These are phyloP conservation scores for Lycodopsis pacificus DNA, from an alignment of 2,797 vertebrate genomes.

Conservation along the genomic window DNA sequence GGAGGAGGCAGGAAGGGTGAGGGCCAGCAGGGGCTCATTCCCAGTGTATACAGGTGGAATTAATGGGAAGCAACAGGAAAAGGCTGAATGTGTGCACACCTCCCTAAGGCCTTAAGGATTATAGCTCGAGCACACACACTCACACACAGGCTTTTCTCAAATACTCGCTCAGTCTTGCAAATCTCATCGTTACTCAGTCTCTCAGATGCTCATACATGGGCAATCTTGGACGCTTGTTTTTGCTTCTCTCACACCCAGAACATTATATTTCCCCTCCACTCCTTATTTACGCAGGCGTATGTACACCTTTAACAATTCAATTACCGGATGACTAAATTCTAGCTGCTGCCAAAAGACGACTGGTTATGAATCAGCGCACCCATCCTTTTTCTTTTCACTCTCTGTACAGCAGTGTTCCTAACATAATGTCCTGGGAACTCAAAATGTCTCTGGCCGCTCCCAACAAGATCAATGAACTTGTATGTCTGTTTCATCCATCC, in stretches of 20 bases:
- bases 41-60: conserved; percentile 81
- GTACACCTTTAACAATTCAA: conserved; percentile 41
- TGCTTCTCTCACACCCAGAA: conserved; percentile 32
- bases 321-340: conserved; percentile 36
- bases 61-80: conserved; percentile 80
- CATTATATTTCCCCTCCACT: conserved; percentile 25
- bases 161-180: conserved; percentile 35
- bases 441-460: conserved; percentile 28
- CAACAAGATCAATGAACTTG: conserved; percentile 47
- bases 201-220: conserved; percentile 19
- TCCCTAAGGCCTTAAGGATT: conserved; percentile 73
- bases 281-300: conserved; percentile 31
- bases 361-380: conserved; percentile 51
- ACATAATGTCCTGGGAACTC: conserved; percentile 34
- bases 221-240: conserved; percentile 20
- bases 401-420: conserved; percentile 33
- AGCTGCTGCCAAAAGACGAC: conserved; percentile 33
- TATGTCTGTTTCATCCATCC: conserved; percentile 42
- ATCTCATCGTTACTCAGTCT: conserved; percentile 20
- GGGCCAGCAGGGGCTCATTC: conserved; percentile 73
- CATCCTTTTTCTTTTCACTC: conserved; percentile 25
- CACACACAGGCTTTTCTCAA: conserved; percentile 36
- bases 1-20: conserved; percentile 71
- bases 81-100: conserved; percentile 68
- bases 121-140: conserved; percentile 45